Evolutionary conservation across 2,797 vertebrate species (phyloP), one percentile per base, ranked within the genome.

Genomic region (Psittacula echo): DNA sequence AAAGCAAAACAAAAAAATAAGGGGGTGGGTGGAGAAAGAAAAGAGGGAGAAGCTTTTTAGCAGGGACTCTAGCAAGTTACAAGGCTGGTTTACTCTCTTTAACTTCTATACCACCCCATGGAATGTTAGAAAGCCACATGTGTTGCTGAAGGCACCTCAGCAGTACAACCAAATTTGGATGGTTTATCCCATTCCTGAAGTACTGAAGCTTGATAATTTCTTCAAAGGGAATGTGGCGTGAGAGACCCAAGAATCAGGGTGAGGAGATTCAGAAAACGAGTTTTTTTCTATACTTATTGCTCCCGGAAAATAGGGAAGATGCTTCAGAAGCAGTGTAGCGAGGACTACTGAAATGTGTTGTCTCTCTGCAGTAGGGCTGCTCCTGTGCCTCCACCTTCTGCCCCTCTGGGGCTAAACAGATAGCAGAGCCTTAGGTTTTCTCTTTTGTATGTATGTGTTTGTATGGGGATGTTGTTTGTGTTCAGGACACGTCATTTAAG

Each of bases 261-360:
- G 15, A 7, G 11, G 17, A 56, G 13, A 45, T 30, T 42, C 22
- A 30, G 18, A 72, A 84, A 71, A 76, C 3, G 3, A 32, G 0
- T 1, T 4, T 5, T 5, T 27, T 51, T 41, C 2, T 22, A 42
- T 56, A 71, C 6, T 26, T 47, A 0, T 47, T 54, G 10, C 9
- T 71, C 22, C 44, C 50, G 37, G 42, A 51, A n/a, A 50, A 10
- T 3, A 71, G 12, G 20, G 39, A 75, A 66, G 20, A 17, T 47
- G 34, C 11, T 83, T 60, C 41, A 29, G 45, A 48, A 18, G 20
- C 0, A 3, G 5, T 18, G 29, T 4, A 42, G 41, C 9, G 61
- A 64, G 39, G 60, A 10, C 22, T 60, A 21, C 23, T 20, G 65
- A 73, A 42, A 47, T 13, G 3, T 20, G 13, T 13, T 56, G 7